Evolutionary conservation across 2,113 vertebrate genomes (phyloP), one percentile per base, ranked within the genome.

Genomic region (Apaloderma vittatum): DNA sequence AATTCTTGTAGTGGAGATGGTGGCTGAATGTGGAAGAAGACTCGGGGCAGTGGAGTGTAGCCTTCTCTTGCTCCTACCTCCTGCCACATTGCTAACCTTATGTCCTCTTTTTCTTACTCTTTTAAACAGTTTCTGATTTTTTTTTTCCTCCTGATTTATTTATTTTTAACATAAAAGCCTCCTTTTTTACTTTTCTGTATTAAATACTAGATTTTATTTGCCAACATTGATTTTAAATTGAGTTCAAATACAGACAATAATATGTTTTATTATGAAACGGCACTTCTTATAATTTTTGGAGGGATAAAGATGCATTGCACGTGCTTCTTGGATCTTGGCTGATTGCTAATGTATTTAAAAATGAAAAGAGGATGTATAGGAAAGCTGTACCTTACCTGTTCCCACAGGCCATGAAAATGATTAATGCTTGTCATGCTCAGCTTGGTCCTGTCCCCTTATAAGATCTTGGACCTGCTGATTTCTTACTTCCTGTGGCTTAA

Each of bases 51-150:
- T 70, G 9, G 23, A 79, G 90, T 90, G 70, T 71, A 86, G 48
- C 81, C 58, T 92, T 86, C 27, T 70, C 37, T 67, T 82, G 11
- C 55, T 90, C 20, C 40, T 86, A 62, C 58, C 9, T 76, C 57
- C 77, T 90, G 88, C 88, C 63, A 76, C 78, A 36, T 46, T 30
- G 51, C 21, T 95, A 94, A 92, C 75, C 90, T 93, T 90, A 77
- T 76, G 34, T 91, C 82, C 51, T 82, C 72, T 90, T 87, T 61
- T 87, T 49, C 36, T 87, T 68, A 57, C 37, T 49, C 19, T 93
- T 85, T 95, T 36, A 62, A 75, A n/a, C 15, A 34, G 18, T 58
- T 93, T 40, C 72, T 72, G 19, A 3, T 12, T 11, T 48, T 32
- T 18, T 34, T 72, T 86, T 78, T 90, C 14, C n/a, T 68, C 61